phyloP scores from a whole-genome alignment of 2,888 invertebrate species.

The Mesochorus sp. region DNA sequence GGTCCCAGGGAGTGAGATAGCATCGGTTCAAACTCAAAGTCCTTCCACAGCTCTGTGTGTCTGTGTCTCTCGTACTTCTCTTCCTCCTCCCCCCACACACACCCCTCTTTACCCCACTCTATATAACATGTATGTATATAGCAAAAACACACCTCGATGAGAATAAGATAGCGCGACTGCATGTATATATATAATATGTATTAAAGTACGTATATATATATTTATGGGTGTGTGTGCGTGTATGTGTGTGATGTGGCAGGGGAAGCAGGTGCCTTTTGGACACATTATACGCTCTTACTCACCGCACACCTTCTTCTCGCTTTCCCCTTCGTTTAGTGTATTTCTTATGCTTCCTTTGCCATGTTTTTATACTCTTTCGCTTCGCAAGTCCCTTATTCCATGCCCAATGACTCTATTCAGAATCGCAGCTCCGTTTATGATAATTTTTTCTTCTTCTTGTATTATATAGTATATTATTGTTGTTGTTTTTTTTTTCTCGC shows the following conservation, averaged over 20 bases:
- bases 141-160: constrained; percentile 69
- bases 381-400: constrained; percentile 24
- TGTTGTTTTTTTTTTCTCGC: too few relatives aligned
- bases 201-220: background rate
- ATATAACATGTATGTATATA: constrained; percentile 8
- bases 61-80: too few relatives aligned
- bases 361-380: constrained; percentile 16
- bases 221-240: background rate
- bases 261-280: constrained; percentile 80
- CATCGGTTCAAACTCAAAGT: constrained; percentile 75
- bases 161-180: constrained; percentile 73
- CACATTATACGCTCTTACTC: constrained; percentile 79
- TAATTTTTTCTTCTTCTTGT: background rate
- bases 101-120: background rate
- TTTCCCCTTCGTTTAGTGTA: constrained; percentile 44
- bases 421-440: background rate
- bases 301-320: constrained; percentile 63
- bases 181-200: too few relatives aligned
- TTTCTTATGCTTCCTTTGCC: constrained; percentile 45
- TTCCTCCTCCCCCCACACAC: constrained; percentile 44
- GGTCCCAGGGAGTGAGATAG: constrained; percentile 78
- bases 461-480: background rate
- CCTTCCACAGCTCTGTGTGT: constrained; percentile 73
- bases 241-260: constrained; percentile 47
- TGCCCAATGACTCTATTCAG: constrained; percentile 46